Evolutionary conservation across 2,888 invertebrate species (phyloP).

Genomic region (Acleris cristana): DNA sequence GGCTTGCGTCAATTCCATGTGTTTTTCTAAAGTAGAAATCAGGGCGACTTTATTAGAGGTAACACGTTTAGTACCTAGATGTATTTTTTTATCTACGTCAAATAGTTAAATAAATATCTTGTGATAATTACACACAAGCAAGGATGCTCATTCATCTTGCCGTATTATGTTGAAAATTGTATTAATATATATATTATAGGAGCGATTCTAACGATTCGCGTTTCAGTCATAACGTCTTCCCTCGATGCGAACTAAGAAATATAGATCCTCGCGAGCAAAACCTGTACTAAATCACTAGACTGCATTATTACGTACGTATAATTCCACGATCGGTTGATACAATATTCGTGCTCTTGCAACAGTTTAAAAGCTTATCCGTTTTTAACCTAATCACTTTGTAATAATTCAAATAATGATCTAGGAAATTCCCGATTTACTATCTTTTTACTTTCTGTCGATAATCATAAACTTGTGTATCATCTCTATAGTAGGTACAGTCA

Average conservation of each 20-base stretch:
- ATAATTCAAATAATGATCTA: slow-evolving; percentile 29
- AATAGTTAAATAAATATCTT: too few relatives aligned
- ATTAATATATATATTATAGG: neutral
- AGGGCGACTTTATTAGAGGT: too few relatives aligned
- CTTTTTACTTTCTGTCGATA: too few relatives aligned
- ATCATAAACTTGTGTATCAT: too few relatives aligned
- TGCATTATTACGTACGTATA: slow-evolving; percentile 70
- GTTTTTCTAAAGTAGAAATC: too few relatives aligned
- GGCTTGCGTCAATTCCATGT: too few relatives aligned
- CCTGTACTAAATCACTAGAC: slow-evolving; percentile 81
- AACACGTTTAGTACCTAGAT: too few relatives aligned
- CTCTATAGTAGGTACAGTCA: too few relatives aligned
- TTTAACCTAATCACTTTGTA: slow-evolving; percentile 35
- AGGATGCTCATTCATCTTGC: too few relatives aligned
- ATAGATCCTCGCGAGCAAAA: slow-evolving; percentile 79
- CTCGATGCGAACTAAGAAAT: slow-evolving; percentile 81
- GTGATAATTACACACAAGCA: too few relatives aligned
- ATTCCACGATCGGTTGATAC: slow-evolving; percentile 54
- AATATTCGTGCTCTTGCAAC: slow-evolving; percentile 37
- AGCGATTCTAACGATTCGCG: slow-evolving; percentile 71
- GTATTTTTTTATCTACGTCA: too few relatives aligned
- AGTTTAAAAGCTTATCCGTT: slow-evolving; percentile 36
- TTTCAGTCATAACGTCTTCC: slow-evolving; percentile 81
- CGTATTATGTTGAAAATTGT: neutral
- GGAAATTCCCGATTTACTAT: too few relatives aligned